Evolutionary conservation across 2,797 vertebrate genomes (phyloP).

Genomic region (Emys orbicularis): DNA sequence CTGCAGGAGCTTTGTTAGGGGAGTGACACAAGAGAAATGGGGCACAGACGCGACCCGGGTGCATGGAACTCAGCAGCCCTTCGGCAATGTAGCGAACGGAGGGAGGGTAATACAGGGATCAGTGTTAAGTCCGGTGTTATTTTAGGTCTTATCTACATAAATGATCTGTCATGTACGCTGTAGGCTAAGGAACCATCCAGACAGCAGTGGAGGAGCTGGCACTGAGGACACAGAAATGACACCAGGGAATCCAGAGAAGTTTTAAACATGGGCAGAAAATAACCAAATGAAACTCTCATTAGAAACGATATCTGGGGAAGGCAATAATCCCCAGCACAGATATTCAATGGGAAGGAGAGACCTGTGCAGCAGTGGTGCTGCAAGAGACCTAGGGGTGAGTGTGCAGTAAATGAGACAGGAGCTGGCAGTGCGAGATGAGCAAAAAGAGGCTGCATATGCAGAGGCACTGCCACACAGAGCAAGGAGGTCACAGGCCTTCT

Average conservation of each 20-base stretch:
- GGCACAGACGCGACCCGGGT: background rate
- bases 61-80: background rate
- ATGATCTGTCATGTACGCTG: accelerated
- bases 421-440: background rate
- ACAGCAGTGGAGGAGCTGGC: background rate
- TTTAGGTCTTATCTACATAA: background rate
- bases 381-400: background rate
- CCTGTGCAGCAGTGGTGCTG: background rate
- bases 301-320: background rate
- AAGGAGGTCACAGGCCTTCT: background rate
- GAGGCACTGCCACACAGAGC: background rate
- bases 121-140: background rate
- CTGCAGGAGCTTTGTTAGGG: background rate
- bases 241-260: background rate
- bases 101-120: background rate
- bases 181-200: accelerated
- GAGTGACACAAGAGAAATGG: background rate
- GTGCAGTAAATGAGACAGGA: background rate
- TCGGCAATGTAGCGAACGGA: accelerated
- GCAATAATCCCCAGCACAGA: background rate
- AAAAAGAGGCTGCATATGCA: background rate
- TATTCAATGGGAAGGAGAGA: background rate
- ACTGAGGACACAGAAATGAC: background rate
- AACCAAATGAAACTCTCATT: background rate
- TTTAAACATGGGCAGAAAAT: background rate